Evolutionary conservation across 2,797 vertebrate species (phyloP).

Genomic region (Enteromius anoplus): DNA sequence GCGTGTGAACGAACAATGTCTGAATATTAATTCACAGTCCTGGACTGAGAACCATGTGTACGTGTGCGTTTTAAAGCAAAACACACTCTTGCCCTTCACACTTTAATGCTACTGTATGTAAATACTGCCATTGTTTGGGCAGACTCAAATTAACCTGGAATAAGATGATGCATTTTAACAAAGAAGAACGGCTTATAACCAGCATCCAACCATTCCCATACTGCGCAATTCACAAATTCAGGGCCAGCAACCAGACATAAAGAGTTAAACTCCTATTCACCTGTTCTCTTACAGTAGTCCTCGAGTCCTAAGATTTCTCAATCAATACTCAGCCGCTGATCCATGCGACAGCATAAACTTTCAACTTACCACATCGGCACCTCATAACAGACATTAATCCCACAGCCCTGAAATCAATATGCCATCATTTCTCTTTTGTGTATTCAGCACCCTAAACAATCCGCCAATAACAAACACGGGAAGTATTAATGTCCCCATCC

Average conservation of each 20-base stretch:
- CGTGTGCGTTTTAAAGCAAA: not conserved
- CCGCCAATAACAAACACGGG: slow-evolving; percentile 38
- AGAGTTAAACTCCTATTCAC: slow-evolving; percentile 12
- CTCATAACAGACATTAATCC: slow-evolving; percentile 49
- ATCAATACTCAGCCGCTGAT: slow-evolving; percentile 49
- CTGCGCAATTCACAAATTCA: slow-evolving; percentile 5
- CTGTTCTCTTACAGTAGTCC: slow-evolving; percentile 2
- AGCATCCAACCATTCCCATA: not conserved
- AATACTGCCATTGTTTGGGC: slow-evolving; percentile 3
- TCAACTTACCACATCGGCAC: slow-evolving; percentile 49
- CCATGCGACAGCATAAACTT: slow-evolving; percentile 42
- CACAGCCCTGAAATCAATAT: slow-evolving; percentile 49
- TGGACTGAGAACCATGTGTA: slow-evolving; percentile 13
- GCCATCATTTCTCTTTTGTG: slow-evolving; percentile 56
- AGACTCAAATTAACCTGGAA: not conserved
- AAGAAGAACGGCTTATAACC: not conserved
- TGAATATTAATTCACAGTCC: slow-evolving; percentile 20
- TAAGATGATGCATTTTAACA: not conserved
- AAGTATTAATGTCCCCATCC: slow-evolving; percentile 64
- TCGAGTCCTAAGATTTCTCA: slow-evolving; percentile 26
- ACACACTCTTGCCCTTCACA: slow-evolving; percentile 27
- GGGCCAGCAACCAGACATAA: not conserved
- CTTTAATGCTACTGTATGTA: slow-evolving; percentile 9
- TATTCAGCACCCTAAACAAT: slow-evolving; percentile 55
- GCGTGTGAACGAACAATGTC: slow-evolving; percentile 14